Evolutionary conservation across 1,140 invertebrate species (phyloP), one percentile per base, ranked within the genome.

Genomic region (Drosophila lacteicornis): DNA sequence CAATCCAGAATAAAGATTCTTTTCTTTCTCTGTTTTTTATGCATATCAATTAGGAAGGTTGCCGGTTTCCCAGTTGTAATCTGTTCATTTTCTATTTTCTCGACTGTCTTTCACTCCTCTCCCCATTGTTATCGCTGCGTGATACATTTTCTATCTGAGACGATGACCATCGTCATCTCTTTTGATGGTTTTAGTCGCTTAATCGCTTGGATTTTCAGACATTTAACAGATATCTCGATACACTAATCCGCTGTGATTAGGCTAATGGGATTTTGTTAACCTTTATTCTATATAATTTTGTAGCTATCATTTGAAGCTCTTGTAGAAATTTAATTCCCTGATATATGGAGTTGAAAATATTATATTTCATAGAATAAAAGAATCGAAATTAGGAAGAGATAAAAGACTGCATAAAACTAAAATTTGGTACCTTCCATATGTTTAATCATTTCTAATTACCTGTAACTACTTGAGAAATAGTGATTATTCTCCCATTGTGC

Each of bases 21-120:
- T 25, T 51, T 43, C n/a, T 51, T 5, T 6, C 17, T 62, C 27
- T 19, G 27, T 33, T 76, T 80, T 61, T 68, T 80, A 62, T 70
- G 53, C 19, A 40, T 56, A 77, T 74, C 40, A 62, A 83, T 82
- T 77, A 87, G 67, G 67, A 74, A 66, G 60, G 63, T 77, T 62
- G 45, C 27, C 56, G 46, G 70, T 80, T 78, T 88, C 55, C 70
- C 76, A 74, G 53, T 57, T 74, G 55, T 68, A 76, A 53, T 61
- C 49, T 50, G 7, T 51, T 59, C 30, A 33, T 46, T 33, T n/a
- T 22, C 17, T 45, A 40, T 25, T 63, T 47, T 60, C 5, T 40
- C 9, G 2, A 1, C 12, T 22, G 11, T 30, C 9, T 15, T 27
- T 46, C 33, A 43, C 17, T 43, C 22, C 5, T 19, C n/a, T 30